Percentiles rank a stretch among this genome's conserved stretches.
Conservation (phyloP, 1,140 invertebrate species). For the Probaryconus sp. region DNA sequence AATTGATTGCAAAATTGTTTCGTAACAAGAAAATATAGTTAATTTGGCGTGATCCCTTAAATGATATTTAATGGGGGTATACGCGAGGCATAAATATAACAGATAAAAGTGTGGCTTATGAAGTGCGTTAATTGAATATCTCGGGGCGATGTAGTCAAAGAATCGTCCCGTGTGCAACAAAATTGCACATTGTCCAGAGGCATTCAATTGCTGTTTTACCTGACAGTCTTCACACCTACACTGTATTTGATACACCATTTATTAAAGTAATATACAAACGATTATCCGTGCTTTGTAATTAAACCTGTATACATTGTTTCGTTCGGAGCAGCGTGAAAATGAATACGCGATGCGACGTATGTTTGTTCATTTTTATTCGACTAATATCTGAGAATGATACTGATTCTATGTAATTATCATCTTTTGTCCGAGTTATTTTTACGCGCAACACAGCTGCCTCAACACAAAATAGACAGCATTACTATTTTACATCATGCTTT, state of each 20-base stretch:
- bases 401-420: constrained; percentile 54
- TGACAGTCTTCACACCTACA: constrained; percentile 57
- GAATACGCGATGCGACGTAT: background rate
- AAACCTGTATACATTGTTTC: constrained; percentile 55
- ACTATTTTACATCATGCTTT: constrained; percentile 35
- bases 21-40: constrained; percentile 6
- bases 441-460: constrained; percentile 15
- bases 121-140: constrained; percentile 56
- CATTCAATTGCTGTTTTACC: constrained; percentile 36
- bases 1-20: no score
- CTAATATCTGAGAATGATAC: constrained; percentile 49
- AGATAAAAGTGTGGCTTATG: constrained; percentile 29
- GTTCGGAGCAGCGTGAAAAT: constrained; percentile 13
- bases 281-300: constrained; percentile 54
- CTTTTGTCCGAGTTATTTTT: constrained; percentile 45
- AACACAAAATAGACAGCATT: constrained; percentile 20
- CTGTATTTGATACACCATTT: constrained; percentile 41
- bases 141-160: constrained; percentile 42
- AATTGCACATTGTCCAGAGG: constrained; percentile 56
- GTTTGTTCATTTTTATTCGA: constrained; percentile 35
- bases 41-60: constrained; percentile 1
- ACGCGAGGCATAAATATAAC: constrained; percentile 24
- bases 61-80: constrained; percentile 14
- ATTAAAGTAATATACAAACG: constrained; percentile 50
- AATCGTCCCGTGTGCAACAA: constrained; percentile 27